A percentile compares a stretch with the other conserved stretches of the same genome.
Evolutionary conservation across 2,113 vertebrate species (phyloP).

Genomic region (Aramus guarauna): DNA sequence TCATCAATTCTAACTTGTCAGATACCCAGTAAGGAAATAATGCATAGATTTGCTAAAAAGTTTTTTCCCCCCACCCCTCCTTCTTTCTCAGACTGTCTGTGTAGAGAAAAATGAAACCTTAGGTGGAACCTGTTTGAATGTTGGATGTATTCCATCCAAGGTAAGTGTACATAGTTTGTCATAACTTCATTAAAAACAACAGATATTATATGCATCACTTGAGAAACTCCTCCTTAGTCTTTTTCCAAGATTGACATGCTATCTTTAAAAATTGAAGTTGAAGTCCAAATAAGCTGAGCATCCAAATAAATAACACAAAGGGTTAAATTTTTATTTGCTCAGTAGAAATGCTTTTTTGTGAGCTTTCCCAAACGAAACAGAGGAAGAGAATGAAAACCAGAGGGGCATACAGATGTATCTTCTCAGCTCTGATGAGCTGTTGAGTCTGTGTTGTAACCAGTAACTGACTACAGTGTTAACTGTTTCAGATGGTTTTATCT

Average conservation of each 20-base stretch:
- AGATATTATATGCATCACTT: background rate
- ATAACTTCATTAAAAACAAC: background rate
- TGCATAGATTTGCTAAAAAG: background rate
- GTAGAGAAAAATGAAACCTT: slow-evolving; percentile 93
- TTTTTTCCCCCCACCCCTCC: background rate
- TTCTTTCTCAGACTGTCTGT: slow-evolving; percentile 85
- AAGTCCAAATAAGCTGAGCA: background rate
- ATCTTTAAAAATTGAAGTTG: background rate
- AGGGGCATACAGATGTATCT: background rate
- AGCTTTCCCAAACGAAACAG: background rate
- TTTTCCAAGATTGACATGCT: fast-evolving
- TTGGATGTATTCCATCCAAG: slow-evolving; percentile 98
- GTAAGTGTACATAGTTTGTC: slow-evolving; percentile 57
- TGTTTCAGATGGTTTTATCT: background rate
- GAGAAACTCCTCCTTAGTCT: background rate
- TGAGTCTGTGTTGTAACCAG: background rate
- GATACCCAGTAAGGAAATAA: background rate
- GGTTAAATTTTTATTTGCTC: background rate
- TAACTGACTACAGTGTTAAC: background rate
- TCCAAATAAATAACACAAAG: background rate
- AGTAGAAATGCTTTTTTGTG: background rate
- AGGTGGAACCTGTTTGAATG: slow-evolving; percentile 96
- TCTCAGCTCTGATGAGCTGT: background rate
- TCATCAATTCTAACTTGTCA: background rate
- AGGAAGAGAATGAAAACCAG: background rate